Evolutionary conservation across 2,888 invertebrate genomes (phyloP), one percentile per base, ranked within the genome.

Genomic region (Hecatera dysodea): DNA sequence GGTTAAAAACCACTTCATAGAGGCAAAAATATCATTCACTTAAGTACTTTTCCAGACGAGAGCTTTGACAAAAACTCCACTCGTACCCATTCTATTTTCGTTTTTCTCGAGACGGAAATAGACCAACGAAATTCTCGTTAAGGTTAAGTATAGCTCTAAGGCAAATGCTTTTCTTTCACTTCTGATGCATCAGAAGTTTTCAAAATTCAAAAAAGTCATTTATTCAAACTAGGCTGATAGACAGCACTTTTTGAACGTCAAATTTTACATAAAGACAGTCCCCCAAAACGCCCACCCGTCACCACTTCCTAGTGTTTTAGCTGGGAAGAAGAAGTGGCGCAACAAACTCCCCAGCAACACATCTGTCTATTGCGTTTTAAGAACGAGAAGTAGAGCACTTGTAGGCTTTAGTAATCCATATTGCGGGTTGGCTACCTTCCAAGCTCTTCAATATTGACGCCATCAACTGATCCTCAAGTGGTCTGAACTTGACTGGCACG

Each of bases 401-500:
- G 56, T 48, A 7, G 44, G 11, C 50, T 56, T 75, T 52, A 64
- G 63, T 29, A 42, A 55, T 62, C 62, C 62, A 70, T 60, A 81
- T 56, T 22, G 81, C 33, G 46, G 59, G 19, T 61, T 78, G 78
- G 78, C 78, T 0, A 39, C 8, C 53, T 29, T 62, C 78, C 78
- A 78, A 50, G 22, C n/a, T 27, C 65, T 66, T 42, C 17, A 42
- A 22, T 0, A 27, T 62, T 73, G 57, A 67, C 59, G 46, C 39
- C 24, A 63, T 60, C 80, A 56, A 52, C 39, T 33, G 39, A 27
- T 61, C 24, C 33, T 62, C 50, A 36, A 78, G 65, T 24, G 60
- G 53, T 6, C 44, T 56, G n/a, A 53, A 48, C 39, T 52, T 52
- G 60, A 52, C 27, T 17, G 27, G 19, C 5, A 27, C 6, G 17